These are phyloP conservation scores for Xerus rutilus DNA, from an alignment of 2,797 vertebrate genomes.

Conservation along the genomic window DNA sequence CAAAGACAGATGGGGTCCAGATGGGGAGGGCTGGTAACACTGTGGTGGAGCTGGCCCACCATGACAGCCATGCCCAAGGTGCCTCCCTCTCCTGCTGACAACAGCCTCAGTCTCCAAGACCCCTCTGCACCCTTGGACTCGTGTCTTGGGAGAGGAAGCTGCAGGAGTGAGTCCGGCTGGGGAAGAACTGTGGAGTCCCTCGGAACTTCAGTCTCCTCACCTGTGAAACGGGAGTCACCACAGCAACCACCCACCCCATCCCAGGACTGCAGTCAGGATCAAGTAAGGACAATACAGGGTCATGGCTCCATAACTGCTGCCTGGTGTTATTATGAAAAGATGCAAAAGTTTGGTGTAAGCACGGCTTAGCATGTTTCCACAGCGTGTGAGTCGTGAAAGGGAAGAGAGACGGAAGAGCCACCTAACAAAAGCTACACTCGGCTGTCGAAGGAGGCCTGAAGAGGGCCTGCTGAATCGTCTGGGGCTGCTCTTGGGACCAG, in stretches of 20 bases:
- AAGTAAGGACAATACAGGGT: not conserved
- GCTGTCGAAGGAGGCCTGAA: not conserved
- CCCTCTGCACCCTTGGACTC: not conserved
- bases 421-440: not conserved
- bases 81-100: not conserved
- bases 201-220: not conserved
- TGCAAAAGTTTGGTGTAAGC: not conserved
- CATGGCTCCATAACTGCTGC: not conserved
- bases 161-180: not conserved
- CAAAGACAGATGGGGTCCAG: not conserved
- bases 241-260: not conserved
- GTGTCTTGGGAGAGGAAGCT: not conserved
- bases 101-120: not conserved
- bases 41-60: fast-evolving
- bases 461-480: not conserved
- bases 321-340: fast-evolving
- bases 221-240: not conserved
- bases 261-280: not conserved
- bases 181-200: not conserved
- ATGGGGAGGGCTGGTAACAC: not conserved
- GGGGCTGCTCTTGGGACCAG: not conserved
- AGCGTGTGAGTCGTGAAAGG: not conserved
- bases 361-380: not conserved
- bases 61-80: fast-evolving
- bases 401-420: not conserved